Base-by-base conservation (phyloP, 2,888 invertebrate genomes). In the Harmothoe impar region DNA sequence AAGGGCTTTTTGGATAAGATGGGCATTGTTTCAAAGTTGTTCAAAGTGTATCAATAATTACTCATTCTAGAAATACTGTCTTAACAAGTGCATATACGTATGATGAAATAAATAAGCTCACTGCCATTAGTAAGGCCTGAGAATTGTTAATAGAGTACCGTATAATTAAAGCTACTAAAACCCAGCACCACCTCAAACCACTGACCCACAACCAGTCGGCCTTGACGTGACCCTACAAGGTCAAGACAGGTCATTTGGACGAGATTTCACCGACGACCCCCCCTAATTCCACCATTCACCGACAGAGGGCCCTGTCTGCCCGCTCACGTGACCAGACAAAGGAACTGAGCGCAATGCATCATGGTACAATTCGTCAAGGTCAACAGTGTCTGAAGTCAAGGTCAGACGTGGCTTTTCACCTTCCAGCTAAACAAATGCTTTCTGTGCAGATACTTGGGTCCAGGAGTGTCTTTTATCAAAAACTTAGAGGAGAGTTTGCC, bases 251-350 rank as follows among this genome's bases (percentile, higher is more conserved):
- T 72, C 72, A 72, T 29, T 15, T 15, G 25, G 5, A n/a, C 7
- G 7, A 29, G 62, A 29, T n/a, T 5, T 23, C 72, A 29, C 31
- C 72, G 1, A 29, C 5, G 25, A 72, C 25, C 15, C 1, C 17
- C 17, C 3, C 29, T 72, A 72, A 29, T 72, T 29, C 72, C 72
- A n/a, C 25, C 72, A 72, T 15, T 29, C 29, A n/a, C 72, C 72
- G 0, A 25, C 29, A 72, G 72, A 29, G 72, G 72, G 5, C 29
- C 5, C 72, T 29, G 62, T 29, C 29, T 72, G 43, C 72, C 25
- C 17, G 29, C 15, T 72, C 81, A 81, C 81, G 81, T 81, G 81
- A 81, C 81, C 43, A n/a, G 81, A 81, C 81, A 81, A 81, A 81
- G 81, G 72, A n/a, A 81, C 23, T 77, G 35, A 23, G 81, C 81